Conservation (phyloP, 2,888 invertebrate species). For the Athalia circularis region DNA sequence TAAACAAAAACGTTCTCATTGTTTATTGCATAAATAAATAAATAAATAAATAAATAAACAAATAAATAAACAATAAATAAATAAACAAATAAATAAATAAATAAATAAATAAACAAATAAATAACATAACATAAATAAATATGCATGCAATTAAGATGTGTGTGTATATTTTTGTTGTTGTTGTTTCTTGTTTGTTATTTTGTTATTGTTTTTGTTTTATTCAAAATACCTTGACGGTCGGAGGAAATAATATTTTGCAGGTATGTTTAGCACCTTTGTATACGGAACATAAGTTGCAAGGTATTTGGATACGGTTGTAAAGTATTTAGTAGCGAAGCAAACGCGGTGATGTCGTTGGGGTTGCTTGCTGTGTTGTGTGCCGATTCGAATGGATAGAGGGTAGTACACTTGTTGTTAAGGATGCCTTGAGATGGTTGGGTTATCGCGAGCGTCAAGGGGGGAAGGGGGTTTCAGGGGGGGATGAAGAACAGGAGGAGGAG, state of each 20-base stretch:
- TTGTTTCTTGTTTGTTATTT: background rate
- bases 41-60: constrained; percentile 22
- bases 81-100: constrained; percentile 9
- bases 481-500: background rate
- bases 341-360: constrained; percentile 41
- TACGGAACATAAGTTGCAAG: too few species aligned
- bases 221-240: too few species aligned
- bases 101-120: constrained; percentile 33
- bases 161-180: background rate
- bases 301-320: background rate
- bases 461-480: constrained; percentile 30
- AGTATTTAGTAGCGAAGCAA: constrained; percentile 21
- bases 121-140: constrained; percentile 32
- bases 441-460: constrained; percentile 38
- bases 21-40: background rate
- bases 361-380: constrained; percentile 44
- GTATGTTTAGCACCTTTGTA: too few species aligned
- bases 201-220: background rate
- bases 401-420: constrained; percentile 44
- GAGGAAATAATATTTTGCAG: too few species aligned
- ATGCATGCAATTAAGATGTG: background rate
- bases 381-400: constrained; percentile 44
- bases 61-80: constrained; percentile 14
- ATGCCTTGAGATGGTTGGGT: constrained; percentile 44
- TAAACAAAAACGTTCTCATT: background rate